These are phyloP conservation scores for Nematolebias whitei DNA, from an alignment of 2,113 vertebrate genomes.

Conservation along the genomic window DNA sequence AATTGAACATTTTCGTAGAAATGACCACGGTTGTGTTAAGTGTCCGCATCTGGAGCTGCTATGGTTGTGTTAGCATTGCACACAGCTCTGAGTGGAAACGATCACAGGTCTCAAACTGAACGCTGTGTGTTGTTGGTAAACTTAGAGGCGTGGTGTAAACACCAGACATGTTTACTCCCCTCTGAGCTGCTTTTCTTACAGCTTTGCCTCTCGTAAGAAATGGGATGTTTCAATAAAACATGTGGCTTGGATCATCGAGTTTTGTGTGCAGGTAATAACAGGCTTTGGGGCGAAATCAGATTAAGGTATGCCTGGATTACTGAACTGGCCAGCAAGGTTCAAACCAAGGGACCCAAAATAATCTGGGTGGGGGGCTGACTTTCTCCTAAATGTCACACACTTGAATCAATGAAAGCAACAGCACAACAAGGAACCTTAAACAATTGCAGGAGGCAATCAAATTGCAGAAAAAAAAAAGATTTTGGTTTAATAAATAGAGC, in stretches of 20 bases:
- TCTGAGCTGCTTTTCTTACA: not conserved
- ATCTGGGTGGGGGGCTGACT: not conserved
- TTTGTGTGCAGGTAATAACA: conserved; percentile 20
- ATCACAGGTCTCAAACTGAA: conserved; percentile 42
- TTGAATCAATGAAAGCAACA: not conserved
- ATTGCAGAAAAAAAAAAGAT: too few species aligned
- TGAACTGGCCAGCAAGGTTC: not conserved
- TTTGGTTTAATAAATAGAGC: too few species aligned
- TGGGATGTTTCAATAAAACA: not conserved
- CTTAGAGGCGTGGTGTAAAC: conserved; percentile 66
- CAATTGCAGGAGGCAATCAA: not conserved
- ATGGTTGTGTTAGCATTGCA: not conserved
- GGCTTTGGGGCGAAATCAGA: conserved; percentile 40
- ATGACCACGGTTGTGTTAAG: too few species aligned
- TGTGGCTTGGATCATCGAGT: conserved; percentile 9
- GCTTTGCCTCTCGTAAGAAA: not conserved
- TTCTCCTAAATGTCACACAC: not conserved
- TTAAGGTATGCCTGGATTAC: conserved; percentile 2
- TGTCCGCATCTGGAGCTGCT: not conserved
- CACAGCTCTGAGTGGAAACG: not conserved
- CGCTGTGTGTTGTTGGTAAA: conserved; percentile 66
- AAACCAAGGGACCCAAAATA: not conserved
- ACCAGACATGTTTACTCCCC: conserved; percentile 11
- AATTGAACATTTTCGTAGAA: too few species aligned
- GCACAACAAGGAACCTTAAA: not conserved